Conservation (phyloP, 2,888 invertebrate species). For the Rotaria sp. region DNA sequence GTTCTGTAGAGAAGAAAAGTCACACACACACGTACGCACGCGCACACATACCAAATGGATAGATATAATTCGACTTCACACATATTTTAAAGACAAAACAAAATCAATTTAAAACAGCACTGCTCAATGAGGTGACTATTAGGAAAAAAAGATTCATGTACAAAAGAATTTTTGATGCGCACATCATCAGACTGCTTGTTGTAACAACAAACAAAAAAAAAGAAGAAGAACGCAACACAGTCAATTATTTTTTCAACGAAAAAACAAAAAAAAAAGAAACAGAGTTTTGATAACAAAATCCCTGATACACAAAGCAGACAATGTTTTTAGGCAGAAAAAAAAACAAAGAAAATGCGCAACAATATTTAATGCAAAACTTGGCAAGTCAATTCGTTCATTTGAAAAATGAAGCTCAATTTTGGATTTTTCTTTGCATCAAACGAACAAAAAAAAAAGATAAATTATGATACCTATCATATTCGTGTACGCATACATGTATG, state of each 20-base stretch:
- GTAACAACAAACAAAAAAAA: background rate
- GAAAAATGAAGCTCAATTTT: background rate
- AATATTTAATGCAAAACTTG: background rate
- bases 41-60: background rate
- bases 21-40: background rate
- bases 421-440: background rate
- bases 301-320: background rate
- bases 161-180: background rate
- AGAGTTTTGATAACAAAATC: background rate
- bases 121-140: constrained; percentile 22
- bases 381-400: background rate
- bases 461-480: background rate
- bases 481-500: background rate
- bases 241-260: background rate
- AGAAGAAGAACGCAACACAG: background rate
- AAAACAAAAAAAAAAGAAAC: background rate
- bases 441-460: background rate
- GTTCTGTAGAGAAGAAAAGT: constrained; percentile 7
- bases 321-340: background rate
- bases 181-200: background rate
- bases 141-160: background rate
- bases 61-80: background rate
- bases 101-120: background rate
- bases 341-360: background rate
- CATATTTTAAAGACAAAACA: background rate